Base-by-base conservation (phyloP, 2,888 invertebrate genomes). In the Standfussiana lucernea region DNA sequence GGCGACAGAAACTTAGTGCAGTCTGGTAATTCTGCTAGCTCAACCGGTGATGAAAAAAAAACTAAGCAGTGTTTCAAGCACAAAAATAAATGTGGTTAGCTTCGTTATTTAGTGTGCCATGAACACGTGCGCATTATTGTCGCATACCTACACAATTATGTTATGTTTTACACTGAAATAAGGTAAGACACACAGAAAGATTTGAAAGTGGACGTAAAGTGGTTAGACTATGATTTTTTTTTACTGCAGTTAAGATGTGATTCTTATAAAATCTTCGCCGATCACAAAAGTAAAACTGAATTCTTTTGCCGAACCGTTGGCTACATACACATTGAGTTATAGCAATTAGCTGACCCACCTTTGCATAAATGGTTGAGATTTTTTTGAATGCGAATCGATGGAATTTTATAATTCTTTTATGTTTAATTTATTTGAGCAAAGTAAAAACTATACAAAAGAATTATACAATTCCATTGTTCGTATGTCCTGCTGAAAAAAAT, bases 1-100 rank as follows among this genome's bases (percentile, higher is more conserved):
- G 67, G 59, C 65, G 83, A 86, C 85, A 79, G 73, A 77, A 84
- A 84, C 73, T 56, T 78, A 74, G 67, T 83, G 67, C 59, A 75
- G 76, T 79, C 83, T 67, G 80, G 82, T 86, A 77, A 78, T 78
- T 65, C 53, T 72, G 67, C 45, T 56, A 70, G 72, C 47, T 65
- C 77, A 75, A 76, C 37, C 53, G 37, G 42, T 77, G 45, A 69
- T 82, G 66, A 76, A 86, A 82, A 86, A 76, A 86, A 82, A 86
- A 77, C 66, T 56, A 53, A 69, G 32, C 18, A 13, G 15, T 61
- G 68, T 66, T 78, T 24, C 24, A 73, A 76, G 70, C 37, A 59
- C 74, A 53, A 37, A 75, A 74, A 77, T 79, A 67, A 76, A 86
- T 77, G 50, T 15, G 32, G 45, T 42, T 35, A 28, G 13, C 21